Evolutionary conservation across 1,140 invertebrate species (phyloP).

Genomic region (Saccostrea cuccullata): DNA sequence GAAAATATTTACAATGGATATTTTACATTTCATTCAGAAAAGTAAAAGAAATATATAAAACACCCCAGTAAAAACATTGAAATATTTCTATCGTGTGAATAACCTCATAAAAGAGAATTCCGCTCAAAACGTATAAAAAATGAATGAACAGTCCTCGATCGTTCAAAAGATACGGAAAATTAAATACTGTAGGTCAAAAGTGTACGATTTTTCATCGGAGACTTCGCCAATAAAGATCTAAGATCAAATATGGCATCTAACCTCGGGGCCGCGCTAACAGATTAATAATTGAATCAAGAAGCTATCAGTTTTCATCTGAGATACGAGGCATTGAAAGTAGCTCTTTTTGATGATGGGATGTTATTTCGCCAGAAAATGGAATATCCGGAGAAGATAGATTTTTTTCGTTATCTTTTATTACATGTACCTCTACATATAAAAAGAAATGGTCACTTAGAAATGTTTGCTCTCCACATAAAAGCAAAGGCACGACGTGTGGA

Average conservation of each 20-base stretch:
- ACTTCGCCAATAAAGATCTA: not conserved
- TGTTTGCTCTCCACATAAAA: no score
- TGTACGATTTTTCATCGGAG: slow-evolving; percentile 3
- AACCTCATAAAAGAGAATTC: not conserved
- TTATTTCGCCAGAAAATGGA: not conserved
- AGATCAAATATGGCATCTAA: not conserved
- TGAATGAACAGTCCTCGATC: not conserved
- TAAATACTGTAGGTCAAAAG: not conserved
- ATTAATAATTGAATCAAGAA: not conserved
- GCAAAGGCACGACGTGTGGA: no score
- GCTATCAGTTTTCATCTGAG: not conserved
- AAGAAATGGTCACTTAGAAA: no score
- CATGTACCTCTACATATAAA: no score
- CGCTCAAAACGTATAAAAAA: not conserved
- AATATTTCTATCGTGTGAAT: no score
- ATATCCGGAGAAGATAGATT: not conserved
- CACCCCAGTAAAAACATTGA: no score
- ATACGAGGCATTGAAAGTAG: not conserved
- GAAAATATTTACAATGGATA: no score
- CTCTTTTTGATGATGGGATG: not conserved
- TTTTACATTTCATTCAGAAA: no score
- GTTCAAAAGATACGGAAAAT: not conserved
- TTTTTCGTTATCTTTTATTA: no score
- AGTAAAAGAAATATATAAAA: no score
- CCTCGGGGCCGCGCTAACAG: not conserved